A percentile compares a stretch with the other conserved stretches of the same genome.
Conservation (phyloP, 2,797 vertebrate genomes). For the Sebastes trivittatus region DNA sequence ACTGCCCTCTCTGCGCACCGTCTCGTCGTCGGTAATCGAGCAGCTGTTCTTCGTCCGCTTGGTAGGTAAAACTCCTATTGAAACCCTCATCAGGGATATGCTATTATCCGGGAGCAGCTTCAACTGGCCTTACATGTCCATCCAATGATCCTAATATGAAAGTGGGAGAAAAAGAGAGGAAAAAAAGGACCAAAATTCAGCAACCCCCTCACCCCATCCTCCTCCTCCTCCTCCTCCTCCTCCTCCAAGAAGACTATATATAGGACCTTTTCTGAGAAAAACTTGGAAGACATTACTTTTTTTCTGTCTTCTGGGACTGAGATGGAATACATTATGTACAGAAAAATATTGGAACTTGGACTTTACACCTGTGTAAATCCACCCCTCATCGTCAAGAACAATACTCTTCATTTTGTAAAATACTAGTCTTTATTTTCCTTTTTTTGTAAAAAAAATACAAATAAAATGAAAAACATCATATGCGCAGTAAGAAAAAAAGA, state of each 20-base stretch:
- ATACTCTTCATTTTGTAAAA: conserved; percentile 99
- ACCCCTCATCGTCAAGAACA: conserved; percentile 90
- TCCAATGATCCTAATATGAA: conserved; percentile 95
- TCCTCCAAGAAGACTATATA: conserved; percentile 86
- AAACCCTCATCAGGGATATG: conserved; percentile 99
- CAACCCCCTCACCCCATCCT: conserved; percentile 70
- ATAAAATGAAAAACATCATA: conserved; percentile 94
- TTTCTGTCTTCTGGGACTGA: conserved; percentile 91
- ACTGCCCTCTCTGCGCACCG: conserved; percentile 94
- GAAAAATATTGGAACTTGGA: conserved; percentile 90
- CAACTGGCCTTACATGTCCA: conserved; percentile 99
- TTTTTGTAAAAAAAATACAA: conserved; percentile 83
- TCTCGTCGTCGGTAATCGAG: conserved; percentile 97
- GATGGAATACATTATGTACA: conserved; percentile 98
- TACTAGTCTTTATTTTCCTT: conserved; percentile 99
- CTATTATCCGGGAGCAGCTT: conserved; percentile 99
- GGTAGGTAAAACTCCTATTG: conserved; percentile 99
- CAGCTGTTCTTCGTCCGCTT: conserved; percentile 99
- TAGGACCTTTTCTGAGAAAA: conserved; percentile 87
- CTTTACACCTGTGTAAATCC: conserved; percentile 92
- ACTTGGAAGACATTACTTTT: conserved; percentile 83
- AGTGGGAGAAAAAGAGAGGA: conserved; percentile 79
- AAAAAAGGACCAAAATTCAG: conserved; percentile 83
- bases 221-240: conserved; percentile 43
- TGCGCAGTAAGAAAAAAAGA: conserved; percentile 94